phyloP scores from a whole-genome alignment of 2,113 vertebrate genomes.

The Heteronetta atricapilla region DNA sequence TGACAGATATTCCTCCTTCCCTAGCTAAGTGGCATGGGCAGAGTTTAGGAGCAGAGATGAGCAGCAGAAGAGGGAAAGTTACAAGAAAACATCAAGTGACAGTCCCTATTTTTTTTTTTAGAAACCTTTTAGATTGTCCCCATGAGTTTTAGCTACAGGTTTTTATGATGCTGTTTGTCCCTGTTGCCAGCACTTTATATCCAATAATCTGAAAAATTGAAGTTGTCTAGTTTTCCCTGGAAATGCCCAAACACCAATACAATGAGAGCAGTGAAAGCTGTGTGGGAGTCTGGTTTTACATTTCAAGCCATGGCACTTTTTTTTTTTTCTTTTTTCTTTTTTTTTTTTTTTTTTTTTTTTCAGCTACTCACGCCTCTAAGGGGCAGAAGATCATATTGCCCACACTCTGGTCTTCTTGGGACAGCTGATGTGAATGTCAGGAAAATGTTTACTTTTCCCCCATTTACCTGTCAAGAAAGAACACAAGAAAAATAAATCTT shows the following conservation, averaged over 20 bases:
- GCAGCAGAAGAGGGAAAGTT: not conserved
- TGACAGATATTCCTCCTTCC: not conserved
- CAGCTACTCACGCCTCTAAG: not conserved
- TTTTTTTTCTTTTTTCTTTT: constrained; percentile 42
- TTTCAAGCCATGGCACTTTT: not conserved
- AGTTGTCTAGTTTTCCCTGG: not conserved
- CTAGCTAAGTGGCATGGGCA: not conserved
- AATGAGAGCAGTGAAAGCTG: not conserved
- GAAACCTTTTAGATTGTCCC: not conserved
- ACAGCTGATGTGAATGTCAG: not conserved
- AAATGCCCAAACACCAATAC: not conserved
- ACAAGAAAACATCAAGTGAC: not conserved
- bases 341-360: not conserved
- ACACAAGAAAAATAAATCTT: not conserved
- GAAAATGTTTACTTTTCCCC: not conserved
- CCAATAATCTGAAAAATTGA: not conserved
- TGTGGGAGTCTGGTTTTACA: not conserved
- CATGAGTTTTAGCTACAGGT: not conserved
- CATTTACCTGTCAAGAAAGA: not conserved
- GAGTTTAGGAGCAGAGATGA: not conserved
- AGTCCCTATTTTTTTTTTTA: not conserved
- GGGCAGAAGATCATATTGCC: not conserved
- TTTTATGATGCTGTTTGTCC: not conserved
- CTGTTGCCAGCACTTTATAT: not conserved
- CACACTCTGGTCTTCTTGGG: not conserved